Evolutionary conservation across 2,797 vertebrate genomes (phyloP).

Genomic region (Ctenopoma multispine): DNA sequence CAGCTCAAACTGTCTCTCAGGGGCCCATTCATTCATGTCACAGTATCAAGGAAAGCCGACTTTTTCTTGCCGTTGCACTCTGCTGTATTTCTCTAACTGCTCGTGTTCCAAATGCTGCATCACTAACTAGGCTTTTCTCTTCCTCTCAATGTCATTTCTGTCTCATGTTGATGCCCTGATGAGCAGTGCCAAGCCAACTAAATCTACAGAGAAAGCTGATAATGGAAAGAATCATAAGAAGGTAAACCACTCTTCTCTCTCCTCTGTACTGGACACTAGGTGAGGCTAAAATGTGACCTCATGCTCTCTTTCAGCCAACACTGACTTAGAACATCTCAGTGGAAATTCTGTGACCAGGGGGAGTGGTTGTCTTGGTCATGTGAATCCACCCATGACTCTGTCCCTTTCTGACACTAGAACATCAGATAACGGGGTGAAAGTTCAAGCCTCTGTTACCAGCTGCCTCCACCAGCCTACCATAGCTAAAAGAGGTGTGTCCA

Average conservation of each 20-base stretch:
- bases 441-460: conserved; percentile 28
- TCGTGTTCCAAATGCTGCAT: conserved; percentile 3
- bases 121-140: conserved; percentile 26
- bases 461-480: conserved; percentile 23
- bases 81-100: not conserved
- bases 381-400: conserved; percentile 11
- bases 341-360: conserved; percentile 4
- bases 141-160: conserved; percentile 5
- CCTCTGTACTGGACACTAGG: not conserved
- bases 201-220: conserved; percentile 48
- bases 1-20: conserved; percentile 12
- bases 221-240: conserved; percentile 66
- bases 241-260: conserved; percentile 59
- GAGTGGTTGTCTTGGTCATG: conserved; percentile 7
- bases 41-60: not conserved
- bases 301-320: conserved; percentile 1
- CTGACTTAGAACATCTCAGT: conserved; percentile 8
- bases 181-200: conserved; percentile 65
- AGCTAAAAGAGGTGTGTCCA: conserved; percentile 13
- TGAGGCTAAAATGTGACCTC: not conserved
- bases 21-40: conserved; percentile 10
- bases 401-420: conserved; percentile 21
- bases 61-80: not conserved
- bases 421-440: conserved; percentile 6
- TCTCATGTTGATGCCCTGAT: not conserved